These are phyloP conservation scores for Marmota monax DNA, from an alignment of 2,113 vertebrate genomes.

Conservation along the genomic window DNA sequence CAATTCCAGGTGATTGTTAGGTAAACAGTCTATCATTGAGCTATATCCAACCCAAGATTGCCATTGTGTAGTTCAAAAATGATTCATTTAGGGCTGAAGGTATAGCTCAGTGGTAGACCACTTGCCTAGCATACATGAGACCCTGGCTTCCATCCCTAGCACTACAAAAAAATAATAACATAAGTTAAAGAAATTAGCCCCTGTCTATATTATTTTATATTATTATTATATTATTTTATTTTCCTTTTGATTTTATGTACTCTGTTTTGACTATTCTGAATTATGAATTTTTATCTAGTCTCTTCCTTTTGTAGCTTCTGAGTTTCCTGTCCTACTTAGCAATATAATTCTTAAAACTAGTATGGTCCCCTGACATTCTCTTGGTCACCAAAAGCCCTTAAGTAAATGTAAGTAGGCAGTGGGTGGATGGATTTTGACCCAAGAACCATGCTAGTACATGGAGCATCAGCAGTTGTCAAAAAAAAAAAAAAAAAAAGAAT, in stretches of 20 bases:
- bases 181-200: neutral
- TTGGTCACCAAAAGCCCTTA: neutral
- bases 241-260: neutral
- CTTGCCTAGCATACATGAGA: too few relatives aligned
- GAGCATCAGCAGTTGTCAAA: neutral
- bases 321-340: neutral
- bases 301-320: slow-evolving; percentile 27
- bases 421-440: neutral
- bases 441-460: neutral
- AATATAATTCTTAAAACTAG: neutral
- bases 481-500: neutral
- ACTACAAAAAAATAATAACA: too few relatives aligned
- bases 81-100: neutral
- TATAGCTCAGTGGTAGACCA: too few relatives aligned
- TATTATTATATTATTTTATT: too few relatives aligned
- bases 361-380: neutral
- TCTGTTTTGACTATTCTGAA: neutral
- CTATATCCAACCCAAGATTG: neutral
- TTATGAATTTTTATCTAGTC: neutral
- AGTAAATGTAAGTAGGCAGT: neutral
- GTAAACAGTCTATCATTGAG: neutral
- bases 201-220: neutral
- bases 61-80: neutral
- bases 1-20: neutral
- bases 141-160: too few relatives aligned